phyloP scores from a whole-genome alignment of 2,888 invertebrate species.

The Scaptomyza cyrtandrae region DNA sequence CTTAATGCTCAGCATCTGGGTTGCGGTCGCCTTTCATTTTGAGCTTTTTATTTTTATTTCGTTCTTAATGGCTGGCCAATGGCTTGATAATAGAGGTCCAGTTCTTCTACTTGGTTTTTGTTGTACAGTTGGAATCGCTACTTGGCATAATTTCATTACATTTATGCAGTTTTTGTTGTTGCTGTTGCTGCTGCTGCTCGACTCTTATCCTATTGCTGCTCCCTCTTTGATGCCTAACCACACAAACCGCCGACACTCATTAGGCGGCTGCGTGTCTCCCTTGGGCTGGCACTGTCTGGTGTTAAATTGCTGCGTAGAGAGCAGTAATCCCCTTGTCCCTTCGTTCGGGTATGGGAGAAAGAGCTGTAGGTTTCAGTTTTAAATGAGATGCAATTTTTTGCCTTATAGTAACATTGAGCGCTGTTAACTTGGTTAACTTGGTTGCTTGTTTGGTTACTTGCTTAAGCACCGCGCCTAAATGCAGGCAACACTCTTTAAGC shows the following conservation, averaged over 20 bases:
- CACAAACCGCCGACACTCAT: conserved; percentile 76
- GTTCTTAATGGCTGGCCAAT: conserved; percentile 68
- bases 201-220: background rate
- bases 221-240: conserved; percentile 38
- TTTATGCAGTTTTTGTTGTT: conserved; percentile 53
- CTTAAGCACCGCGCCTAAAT: background rate
- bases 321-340: background rate
- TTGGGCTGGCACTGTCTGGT: conserved; percentile 44
- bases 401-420: background rate
- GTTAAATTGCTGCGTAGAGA: conserved; percentile 36
- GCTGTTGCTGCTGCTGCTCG: background rate
- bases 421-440: background rate
- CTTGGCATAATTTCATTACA: conserved; percentile 70
- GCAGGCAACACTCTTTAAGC: background rate
- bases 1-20: conserved; percentile 4
- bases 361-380: background rate
- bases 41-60: background rate
- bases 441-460: background rate
- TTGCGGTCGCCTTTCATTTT: conserved; percentile 12
- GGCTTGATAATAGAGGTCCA: conserved; percentile 72
- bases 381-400: conserved; percentile 31
- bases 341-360: background rate
- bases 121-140: conserved; percentile 37
- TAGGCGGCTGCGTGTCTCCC: conserved; percentile 58
- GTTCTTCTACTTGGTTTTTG: conserved; percentile 2